Evolutionary conservation across 2,888 invertebrate genomes (phyloP).

Genomic region (Caenorhabditis angaria): DNA sequence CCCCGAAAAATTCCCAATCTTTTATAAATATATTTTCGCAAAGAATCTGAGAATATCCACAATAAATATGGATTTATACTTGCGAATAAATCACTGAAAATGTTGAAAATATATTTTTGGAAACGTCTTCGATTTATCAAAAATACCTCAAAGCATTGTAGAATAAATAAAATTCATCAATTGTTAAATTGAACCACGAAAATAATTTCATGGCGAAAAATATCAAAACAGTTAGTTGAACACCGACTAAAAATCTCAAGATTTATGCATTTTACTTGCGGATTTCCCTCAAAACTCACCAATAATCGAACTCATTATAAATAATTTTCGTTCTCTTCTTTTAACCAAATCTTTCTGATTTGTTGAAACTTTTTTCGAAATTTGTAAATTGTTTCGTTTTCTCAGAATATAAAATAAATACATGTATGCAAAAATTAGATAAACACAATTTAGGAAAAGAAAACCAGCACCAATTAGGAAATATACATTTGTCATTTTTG

Average conservation of each 20-base stretch:
- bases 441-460: background rate
- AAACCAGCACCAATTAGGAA: background rate
- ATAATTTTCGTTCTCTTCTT: conserved; percentile 7
- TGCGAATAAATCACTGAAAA: conserved; percentile 39
- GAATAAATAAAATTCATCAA: conserved; percentile 36
- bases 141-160: conserved; percentile 30
- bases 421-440: background rate
- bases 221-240: conserved; percentile 33
- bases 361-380: background rate
- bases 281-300: background rate
- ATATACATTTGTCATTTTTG: background rate
- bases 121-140: background rate
- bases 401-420: conserved; percentile 2
- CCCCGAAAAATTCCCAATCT: conserved; percentile 16
- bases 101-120: background rate
- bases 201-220: conserved; percentile 27
- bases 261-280: background rate
- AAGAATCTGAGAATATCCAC: conserved; percentile 42
- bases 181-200: conserved; percentile 19
- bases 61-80: conserved; percentile 43
- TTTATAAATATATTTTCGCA: conserved; percentile 26
- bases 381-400: background rate
- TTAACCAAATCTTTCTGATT: background rate
- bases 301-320: conserved; percentile 14
- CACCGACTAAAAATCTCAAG: conserved; percentile 22